These are phyloP conservation scores for Chelidonichthys spinosus DNA, from an alignment of 2,797 vertebrate genomes.

Conservation along the genomic window DNA sequence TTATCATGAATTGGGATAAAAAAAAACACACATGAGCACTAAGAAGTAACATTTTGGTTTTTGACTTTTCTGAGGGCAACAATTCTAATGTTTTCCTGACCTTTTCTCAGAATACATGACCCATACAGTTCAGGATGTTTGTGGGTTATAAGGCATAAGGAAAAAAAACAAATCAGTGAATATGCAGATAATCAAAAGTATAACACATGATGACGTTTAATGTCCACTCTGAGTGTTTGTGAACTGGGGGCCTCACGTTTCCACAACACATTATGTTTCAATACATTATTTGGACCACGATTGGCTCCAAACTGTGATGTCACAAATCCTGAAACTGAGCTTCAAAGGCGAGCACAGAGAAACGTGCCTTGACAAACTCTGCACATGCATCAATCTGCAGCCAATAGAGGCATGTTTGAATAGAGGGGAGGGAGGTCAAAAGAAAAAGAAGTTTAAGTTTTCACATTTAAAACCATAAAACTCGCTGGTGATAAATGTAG, in stretches of 20 bases:
- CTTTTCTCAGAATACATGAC: slow-evolving; percentile 6
- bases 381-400: not conserved
- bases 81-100: not conserved
- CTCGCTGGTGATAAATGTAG: not conserved
- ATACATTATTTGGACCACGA: not conserved
- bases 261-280: not conserved
- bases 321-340: slow-evolving; percentile 22
- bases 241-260: slow-evolving; percentile 7
- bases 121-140: not conserved
- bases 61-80: slow-evolving; percentile 1
- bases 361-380: slow-evolving; percentile 7
- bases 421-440: too few relatives aligned
- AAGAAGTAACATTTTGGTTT: not conserved
- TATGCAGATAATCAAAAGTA: not conserved
- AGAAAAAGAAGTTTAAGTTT: not conserved
- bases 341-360: slow-evolving; percentile 21
- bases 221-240: not conserved
- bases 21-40: not conserved
- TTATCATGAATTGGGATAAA: not conserved
- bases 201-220: not conserved
- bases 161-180: not conserved
- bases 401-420: not conserved
- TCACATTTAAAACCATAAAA: slow-evolving; percentile 3
- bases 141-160: not conserved
- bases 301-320: slow-evolving; percentile 4